Percentiles rank a stretch among this genome's conserved stretches.
phyloP scores from a whole-genome alignment of 2,797 vertebrate genomes.

The Cyprinella venusta region DNA sequence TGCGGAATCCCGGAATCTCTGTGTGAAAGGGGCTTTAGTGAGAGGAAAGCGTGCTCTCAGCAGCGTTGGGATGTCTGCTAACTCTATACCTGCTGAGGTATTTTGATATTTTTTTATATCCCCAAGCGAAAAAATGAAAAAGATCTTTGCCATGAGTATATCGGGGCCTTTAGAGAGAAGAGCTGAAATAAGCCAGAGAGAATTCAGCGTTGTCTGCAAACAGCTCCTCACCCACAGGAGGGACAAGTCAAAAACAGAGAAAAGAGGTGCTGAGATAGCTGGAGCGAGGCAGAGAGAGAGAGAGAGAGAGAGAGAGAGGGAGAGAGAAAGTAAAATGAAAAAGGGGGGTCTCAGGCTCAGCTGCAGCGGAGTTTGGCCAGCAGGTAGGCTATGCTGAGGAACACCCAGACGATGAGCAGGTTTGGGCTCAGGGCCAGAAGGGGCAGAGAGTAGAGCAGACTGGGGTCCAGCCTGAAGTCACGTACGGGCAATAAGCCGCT shows the following conservation, averaged over 20 bases:
- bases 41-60: not conserved
- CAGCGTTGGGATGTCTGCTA: not conserved
- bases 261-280: not conserved
- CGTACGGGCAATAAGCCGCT: constrained; percentile 96
- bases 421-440: constrained; percentile 96
- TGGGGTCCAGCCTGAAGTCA: constrained; percentile 95
- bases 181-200: constrained; percentile 12
- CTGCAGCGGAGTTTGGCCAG: constrained; percentile 96
- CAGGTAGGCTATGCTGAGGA: constrained; percentile 95
- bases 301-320: no score
- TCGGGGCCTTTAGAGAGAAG: not conserved
- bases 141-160: not conserved
- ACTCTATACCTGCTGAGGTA: not conserved
- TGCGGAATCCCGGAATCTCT: no score
- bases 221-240: constrained; percentile 14
- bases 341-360: constrained; percentile 73
- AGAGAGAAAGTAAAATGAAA: not conserved
- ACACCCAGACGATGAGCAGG: constrained; percentile 98
- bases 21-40: not conserved
- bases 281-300: not conserved
- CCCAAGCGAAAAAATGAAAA: not conserved
- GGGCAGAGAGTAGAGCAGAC: constrained; percentile 97
- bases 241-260: not conserved
- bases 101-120: not conserved
- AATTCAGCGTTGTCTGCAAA: constrained; percentile 15